Evolutionary conservation across 2,888 invertebrate genomes (phyloP), one percentile per base, ranked within the genome.

Genomic region (Ophion ellenae): DNA sequence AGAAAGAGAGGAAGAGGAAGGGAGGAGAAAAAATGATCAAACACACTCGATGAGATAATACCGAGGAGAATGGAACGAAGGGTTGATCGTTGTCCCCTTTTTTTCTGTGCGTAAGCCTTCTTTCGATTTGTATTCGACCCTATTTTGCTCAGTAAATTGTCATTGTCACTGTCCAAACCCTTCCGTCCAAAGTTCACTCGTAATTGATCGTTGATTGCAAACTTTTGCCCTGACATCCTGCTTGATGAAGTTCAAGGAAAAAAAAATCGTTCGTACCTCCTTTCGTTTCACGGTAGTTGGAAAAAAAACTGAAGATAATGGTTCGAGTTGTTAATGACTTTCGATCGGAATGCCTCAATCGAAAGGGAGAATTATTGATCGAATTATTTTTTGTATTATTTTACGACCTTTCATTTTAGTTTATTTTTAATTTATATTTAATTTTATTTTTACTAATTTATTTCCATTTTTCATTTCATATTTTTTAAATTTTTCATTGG

Each of bases 21-120:
- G n/a, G 61, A 53, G 76, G 66, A 77, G 32, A 76, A 73, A 79
- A 74, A 83, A 83, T 69, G 78, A 61, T 66, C 71, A 76, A 71
- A 71, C 53, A 59, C 76, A 79, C 73, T 78, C 73, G 73, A 74
- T 83, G 59, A 75, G 82, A 82, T 75, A 71, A 79, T 71, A 79
- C 70, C 59, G 47, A 59, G 59, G 61, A 75, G 11, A 81, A 81
- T 83, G 2, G 20, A 73, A 66, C 69, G 40, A 61, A 20, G 57
- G 57, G 70, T 71, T 28, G 61, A 69, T 36, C 10, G 45, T 17
- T 57, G 59, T 11, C 71, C 74, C 28, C 69, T 66, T 71, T 76
- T 79, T 71, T 32, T 11, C 53, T 57, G n/a, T 61, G 17, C 28
- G 17, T 28, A 28, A 69, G 47, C 45, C 75, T 61, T 67, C 45